Evolutionary conservation across 2,888 invertebrate species (phyloP).

Genomic region (Coleophora flavipennella): DNA sequence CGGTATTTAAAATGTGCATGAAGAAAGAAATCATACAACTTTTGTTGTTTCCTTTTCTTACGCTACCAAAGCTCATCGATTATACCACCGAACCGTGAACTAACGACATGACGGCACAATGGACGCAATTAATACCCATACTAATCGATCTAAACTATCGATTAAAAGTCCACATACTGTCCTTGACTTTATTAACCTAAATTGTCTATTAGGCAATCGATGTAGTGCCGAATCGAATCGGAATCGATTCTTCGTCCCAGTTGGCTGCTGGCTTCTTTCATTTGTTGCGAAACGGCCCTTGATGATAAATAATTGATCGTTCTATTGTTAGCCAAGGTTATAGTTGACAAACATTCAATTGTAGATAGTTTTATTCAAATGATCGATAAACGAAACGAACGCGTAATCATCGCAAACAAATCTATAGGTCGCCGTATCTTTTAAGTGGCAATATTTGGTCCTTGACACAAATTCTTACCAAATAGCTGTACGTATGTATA

Average conservation of each 20-base stretch:
- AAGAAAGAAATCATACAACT: no score
- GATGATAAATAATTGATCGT: conserved; percentile 40
- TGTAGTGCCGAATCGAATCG: conserved; percentile 48
- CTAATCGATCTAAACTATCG: background rate
- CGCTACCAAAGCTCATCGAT: conserved; percentile 18
- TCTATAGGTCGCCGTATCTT: no score
- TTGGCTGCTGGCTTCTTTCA: conserved; percentile 38
- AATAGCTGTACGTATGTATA: no score
- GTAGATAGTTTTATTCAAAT: no score
- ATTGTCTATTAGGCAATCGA: conserved; percentile 23
- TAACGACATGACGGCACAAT: conserved; percentile 24
- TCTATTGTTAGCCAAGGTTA: conserved; percentile 41
- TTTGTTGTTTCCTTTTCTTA: no score
- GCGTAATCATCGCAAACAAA: no score
- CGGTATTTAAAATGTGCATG: no score
- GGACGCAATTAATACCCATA: conserved; percentile 37
- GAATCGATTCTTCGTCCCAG: conserved; percentile 40
- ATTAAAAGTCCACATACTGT: conserved; percentile 11
- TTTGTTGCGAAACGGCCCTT: conserved; percentile 46
- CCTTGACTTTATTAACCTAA: conserved; percentile 59
- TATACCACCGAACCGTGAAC: conserved; percentile 18
- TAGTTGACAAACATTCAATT: no score
- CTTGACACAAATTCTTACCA: no score
- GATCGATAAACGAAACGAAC: no score
- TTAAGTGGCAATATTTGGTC: no score